A percentile compares a stretch with the other conserved stretches of the same genome.
Conservation (phyloP, 2,888 invertebrate genomes). For the Trachelus stipa region DNA sequence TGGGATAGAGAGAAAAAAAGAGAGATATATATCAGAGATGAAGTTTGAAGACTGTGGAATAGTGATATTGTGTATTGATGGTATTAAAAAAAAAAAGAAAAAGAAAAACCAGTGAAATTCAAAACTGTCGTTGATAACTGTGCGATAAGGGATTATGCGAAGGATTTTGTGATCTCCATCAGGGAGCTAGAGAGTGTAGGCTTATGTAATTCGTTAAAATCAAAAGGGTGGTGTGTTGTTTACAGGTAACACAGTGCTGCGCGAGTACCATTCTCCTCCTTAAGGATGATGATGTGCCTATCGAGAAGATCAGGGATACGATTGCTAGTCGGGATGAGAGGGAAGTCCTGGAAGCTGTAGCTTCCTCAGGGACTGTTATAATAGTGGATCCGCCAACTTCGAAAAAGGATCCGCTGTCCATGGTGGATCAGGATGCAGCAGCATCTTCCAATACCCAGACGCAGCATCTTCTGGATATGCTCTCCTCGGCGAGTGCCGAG, state of each 20-base stretch:
- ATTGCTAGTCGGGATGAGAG: background rate
- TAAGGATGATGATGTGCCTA: slow-evolving; percentile 2
- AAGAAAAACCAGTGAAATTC: background rate
- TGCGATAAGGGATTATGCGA: background rate
- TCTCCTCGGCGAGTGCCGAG: background rate
- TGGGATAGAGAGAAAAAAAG: background rate
- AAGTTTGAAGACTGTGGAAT: background rate
- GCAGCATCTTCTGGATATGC: background rate
- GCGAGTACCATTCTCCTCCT: slow-evolving; percentile 2
- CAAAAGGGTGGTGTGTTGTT: background rate
- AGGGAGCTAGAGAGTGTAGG: background rate
- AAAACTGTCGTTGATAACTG: background rate
- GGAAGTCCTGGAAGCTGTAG: background rate
- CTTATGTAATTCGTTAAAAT: background rate
- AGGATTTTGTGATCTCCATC: background rate
- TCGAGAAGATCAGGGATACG: background rate
- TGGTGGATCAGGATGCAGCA: background rate
- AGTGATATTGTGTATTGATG: slow-evolving; percentile 1
- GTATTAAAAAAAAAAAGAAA: background rate
- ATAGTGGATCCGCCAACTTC: background rate
- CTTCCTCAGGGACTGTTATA: background rate
- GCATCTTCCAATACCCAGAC: background rate
- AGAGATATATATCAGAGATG: background rate
- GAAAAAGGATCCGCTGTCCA: background rate
- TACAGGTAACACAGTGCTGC: background rate